Base-by-base conservation (phyloP, 2,888 invertebrate genomes). In the Pyrrhosoma nymphula region DNA sequence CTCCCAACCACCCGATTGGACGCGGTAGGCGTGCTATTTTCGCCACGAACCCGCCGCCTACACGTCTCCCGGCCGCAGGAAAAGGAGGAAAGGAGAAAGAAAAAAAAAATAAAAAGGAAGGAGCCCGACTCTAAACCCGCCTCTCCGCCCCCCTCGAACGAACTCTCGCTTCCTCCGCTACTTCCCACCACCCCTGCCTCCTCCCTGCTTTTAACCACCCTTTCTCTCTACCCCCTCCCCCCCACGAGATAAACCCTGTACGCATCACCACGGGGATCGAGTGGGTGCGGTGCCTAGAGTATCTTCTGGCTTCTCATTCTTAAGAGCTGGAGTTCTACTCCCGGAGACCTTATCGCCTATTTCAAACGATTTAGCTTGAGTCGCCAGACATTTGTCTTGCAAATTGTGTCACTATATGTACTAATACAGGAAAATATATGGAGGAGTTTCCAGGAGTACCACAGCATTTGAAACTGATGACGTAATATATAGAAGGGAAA, bases 21-120 rank as follows among this genome's bases (percentile, higher is more conserved):
- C 89, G 89, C 89, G 89, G 89, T 47, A 89, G 89, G 89, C 89
- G 89, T 89, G 89, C 89, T 89, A 89, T 89, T 89, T 89, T 89
- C 89, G 56, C 89, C 89, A 56, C 89, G 56, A 89, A 56, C 35
- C 35, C 20, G 26, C 91, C 91, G 91, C 91, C 60, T 89, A 47
- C 89, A 89, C 89, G 60, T 56, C 56, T 16, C 56, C 35, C 91
- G 30, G 56, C 90, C 90, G 56, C 90, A 56, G 56, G n/a, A 56
- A 26, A 26, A 69, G 69, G 69, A n/a, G 26, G 10, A 20, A 14
- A 35, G 35, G 35, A 75, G 30, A 30, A 30, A 30, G 75, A 35
- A 26, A 35, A 35, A 35, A 82, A 16, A 82, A 69, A 69, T 26
- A 35, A 35, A 82, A 35, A n/a, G 35, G n/a, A 82, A 35, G 82